A percentile compares a stretch with the other conserved stretches of the same genome.
Conservation (phyloP, 2,113 vertebrate genomes). For the Cryptomyrus ogoouensis region DNA sequence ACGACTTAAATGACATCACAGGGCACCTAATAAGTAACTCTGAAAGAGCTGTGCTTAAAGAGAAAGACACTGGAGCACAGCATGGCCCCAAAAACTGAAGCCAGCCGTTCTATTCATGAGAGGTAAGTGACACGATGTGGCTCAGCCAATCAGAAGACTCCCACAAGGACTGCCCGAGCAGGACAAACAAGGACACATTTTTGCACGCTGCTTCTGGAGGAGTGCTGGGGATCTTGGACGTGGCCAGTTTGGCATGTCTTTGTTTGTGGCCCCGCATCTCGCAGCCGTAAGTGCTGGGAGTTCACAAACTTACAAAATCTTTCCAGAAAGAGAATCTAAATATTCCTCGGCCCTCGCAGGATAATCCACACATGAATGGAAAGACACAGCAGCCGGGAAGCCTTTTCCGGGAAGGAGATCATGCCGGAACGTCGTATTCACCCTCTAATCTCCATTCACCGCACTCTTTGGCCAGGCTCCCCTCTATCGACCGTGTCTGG, state of each 20-base stretch:
- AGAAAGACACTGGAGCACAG: background rate
- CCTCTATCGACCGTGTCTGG: background rate
- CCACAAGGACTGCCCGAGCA: background rate
- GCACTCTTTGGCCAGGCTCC: background rate
- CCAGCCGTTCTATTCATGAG: background rate
- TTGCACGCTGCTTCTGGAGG: background rate
- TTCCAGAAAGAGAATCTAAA: background rate
- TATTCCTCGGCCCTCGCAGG: background rate
- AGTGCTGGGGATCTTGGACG: background rate
- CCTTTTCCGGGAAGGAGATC: background rate
- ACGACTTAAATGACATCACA: background rate
- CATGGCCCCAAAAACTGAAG: background rate
- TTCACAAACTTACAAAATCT: background rate
- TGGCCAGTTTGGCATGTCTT: background rate
- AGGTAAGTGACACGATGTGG: background rate
- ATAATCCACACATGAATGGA: background rate
- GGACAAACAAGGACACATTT: background rate
- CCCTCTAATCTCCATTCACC: slow-evolving; percentile 10
- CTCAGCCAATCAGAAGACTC: background rate
- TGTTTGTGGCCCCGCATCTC: background rate
- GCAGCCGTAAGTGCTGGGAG: background rate
- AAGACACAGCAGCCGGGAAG: background rate
- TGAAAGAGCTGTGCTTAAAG: background rate
- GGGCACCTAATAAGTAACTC: background rate
- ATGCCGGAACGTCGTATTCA: background rate